phyloP scores from a whole-genome alignment of 2,888 invertebrate genomes.

The Eupithecia abbreviata region DNA sequence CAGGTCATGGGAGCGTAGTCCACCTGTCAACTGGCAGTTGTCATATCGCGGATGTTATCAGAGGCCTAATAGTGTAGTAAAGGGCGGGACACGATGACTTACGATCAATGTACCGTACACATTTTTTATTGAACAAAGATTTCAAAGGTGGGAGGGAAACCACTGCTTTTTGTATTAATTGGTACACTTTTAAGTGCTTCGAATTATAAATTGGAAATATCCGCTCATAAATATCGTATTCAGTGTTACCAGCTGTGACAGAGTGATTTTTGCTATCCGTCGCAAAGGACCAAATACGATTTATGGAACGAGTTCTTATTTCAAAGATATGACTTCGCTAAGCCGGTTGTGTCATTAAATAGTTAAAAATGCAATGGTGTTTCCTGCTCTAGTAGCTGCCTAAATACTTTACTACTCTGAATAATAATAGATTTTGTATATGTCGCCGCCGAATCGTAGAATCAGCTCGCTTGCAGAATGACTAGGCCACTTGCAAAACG shows the following conservation, averaged over 20 bases:
- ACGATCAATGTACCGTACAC: conserved; percentile 19
- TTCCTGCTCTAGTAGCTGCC: not conserved
- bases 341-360: conserved; percentile 10
- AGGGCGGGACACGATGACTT: conserved; percentile 38
- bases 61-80: conserved; percentile 39
- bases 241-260: not conserved
- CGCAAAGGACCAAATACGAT: conserved; percentile 20
- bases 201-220: not conserved
- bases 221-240: not conserved
- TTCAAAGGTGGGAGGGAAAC: not conserved
- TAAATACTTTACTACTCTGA: not conserved
- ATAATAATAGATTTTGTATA: not conserved
- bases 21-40: conserved; percentile 63
- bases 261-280: conserved; percentile 7
- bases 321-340: not conserved
- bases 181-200: not conserved
- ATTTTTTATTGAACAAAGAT: not conserved
- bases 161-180: not conserved
- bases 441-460: too few relatives aligned
- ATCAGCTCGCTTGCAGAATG: too few relatives aligned
- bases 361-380: conserved; percentile 14
- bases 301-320: not conserved
- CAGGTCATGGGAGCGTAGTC: conserved; percentile 59
- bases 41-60: conserved; percentile 48
- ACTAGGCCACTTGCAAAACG: too few relatives aligned